Base-by-base conservation (phyloP, 1,140 invertebrate genomes). In the Pogonomyrmex barbatus region DNA sequence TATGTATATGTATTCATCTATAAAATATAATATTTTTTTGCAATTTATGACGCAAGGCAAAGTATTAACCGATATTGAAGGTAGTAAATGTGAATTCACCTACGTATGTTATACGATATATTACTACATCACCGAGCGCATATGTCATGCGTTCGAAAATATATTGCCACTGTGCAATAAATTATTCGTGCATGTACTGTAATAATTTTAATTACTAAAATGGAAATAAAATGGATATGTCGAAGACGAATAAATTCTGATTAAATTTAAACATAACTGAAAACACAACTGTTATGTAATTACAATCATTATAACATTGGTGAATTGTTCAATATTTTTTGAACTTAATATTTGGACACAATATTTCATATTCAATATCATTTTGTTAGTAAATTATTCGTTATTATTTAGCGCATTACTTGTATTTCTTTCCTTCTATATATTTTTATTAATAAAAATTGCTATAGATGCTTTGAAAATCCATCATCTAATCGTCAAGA, bases 11-110 rank as follows among this genome's bases (percentile, higher is more conserved):
- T 24, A 17, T 8, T 71, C 39, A 24, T 36, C 39, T 56, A 58
- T 56, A 71, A 71, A 71, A 58, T 71, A 33, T 45, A 10, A 4
- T 56, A 47, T 36, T 71, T 58, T 58, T 71, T 71, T 81, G 9
- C 50, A 17, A 71, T 82, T 71, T 58, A 58, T 82, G 67, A 47
- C 52, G 17, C 52, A 56, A 39, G 65, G 17, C 36, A 33, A 60
- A 60, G 17, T 71, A 70, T 47, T 8, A 45, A 9, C 8, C 42
- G 52, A 47, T 56, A 73, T 42, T 42, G 47, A 62, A 60, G 39
- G 54, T 56, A 5, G n/a, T 45, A 24, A 36, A 39, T 58, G 58
- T 10, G 6, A 33, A 2, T 2, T 68, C 24, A 14, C 36, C 12
- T 68, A 79, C 33, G n/a, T 68, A 79, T 36, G n/a, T 54, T 24